Percentiles rank a stretch among this genome's conserved stretches.
Conservation (phyloP, 2,888 invertebrate genomes). For the Syritta pipiens region DNA sequence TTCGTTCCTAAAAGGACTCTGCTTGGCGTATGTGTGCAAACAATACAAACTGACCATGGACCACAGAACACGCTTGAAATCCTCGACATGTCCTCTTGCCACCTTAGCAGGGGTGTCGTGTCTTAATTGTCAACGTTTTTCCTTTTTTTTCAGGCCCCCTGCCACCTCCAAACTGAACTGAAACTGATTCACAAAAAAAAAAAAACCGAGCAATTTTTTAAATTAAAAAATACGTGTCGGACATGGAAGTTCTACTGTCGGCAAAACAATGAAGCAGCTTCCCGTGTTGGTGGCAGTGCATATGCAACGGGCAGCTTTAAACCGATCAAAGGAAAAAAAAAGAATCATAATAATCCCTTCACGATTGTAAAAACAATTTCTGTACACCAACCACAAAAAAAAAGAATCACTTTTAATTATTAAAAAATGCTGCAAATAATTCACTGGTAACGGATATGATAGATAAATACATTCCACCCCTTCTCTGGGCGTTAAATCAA, state of each 20-base stretch:
- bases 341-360: not conserved
- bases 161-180: too few species aligned
- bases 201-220: not conserved
- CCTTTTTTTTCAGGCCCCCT: too few species aligned
- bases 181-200: not conserved
- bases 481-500: not conserved
- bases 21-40: conserved; percentile 44
- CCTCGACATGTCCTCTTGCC: not conserved
- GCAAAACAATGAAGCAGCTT: not conserved
- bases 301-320: too few species aligned
- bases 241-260: too few species aligned
- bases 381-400: too few species aligned
- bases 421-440: conserved; percentile 34
- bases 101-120: conserved; percentile 9
- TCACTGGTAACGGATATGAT: conserved; percentile 21
- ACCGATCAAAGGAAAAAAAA: conserved; percentile 18
- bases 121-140: conserved; percentile 26
- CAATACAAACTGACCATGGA: conserved; percentile 1
- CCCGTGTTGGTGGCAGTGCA: too few species aligned
- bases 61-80: too few species aligned
- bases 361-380: not conserved
- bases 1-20: conserved; percentile 16
- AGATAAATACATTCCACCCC: conserved; percentile 7
- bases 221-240: not conserved
- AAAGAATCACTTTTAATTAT: conserved; percentile 20